Evolutionary conservation across 2,888 invertebrate species (phyloP).

Genomic region (Palloptera scutellata): DNA sequence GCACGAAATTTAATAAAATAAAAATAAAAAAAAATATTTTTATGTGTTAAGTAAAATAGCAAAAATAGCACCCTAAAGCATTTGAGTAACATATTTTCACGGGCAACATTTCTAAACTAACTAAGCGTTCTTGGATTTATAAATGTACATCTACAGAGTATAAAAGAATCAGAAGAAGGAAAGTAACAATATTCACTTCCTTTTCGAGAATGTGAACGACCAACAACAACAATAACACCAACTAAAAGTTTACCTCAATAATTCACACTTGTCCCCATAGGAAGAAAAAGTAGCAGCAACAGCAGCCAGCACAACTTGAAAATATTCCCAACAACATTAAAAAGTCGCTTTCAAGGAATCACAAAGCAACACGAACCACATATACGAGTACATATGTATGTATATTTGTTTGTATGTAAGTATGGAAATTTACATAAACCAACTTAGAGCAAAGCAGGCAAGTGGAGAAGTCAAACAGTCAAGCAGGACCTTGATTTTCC

Average conservation of each 20-base stretch:
- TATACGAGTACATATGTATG: constrained; percentile 3
- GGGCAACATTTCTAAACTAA: too few relatives aligned
- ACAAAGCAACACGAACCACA: not conserved
- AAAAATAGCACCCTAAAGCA: too few relatives aligned
- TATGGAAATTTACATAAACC: not conserved
- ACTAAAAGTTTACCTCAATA: not conserved
- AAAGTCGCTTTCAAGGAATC: constrained; percentile 9
- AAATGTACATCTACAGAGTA: too few relatives aligned
- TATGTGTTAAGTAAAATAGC: too few relatives aligned
- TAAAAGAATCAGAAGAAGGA: too few relatives aligned
- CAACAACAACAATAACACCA: not conserved
- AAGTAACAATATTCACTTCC: too few relatives aligned
- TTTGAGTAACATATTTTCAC: too few relatives aligned
- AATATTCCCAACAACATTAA: constrained; percentile 17
- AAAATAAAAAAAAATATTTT: too few relatives aligned
- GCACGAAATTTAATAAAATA: too few relatives aligned
- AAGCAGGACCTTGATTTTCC: constrained; percentile 24
- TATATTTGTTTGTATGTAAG: not conserved
- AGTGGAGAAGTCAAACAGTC: constrained; percentile 2
- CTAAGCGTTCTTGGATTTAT: too few relatives aligned
- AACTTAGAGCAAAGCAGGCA: not conserved
- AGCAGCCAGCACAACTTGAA: constrained; percentile 12
- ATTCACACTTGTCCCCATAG: constrained; percentile 2
- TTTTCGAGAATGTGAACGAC: not conserved
- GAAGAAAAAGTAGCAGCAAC: not conserved